Base-by-base conservation (phyloP, 2,113 vertebrate genomes). In the Otus sunia region DNA sequence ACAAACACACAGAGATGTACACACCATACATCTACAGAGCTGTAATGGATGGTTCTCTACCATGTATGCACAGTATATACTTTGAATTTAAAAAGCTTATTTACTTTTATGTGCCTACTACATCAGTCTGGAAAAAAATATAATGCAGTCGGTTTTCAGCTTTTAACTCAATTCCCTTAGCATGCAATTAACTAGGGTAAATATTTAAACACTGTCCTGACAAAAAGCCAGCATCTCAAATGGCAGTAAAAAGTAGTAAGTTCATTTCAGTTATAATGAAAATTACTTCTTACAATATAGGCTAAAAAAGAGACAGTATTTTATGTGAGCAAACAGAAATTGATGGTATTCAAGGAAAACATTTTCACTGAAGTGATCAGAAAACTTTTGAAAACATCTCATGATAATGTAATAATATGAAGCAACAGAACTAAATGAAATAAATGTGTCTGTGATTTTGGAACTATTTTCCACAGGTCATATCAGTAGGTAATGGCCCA, bases 141-240 rank as follows among this genome's bases (percentile, higher is more conserved):
- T 85, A 97, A 97, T 96, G 96, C 78, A 97, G 96, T 96, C 93
- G 96, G 85, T 96, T 97, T 97, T 91, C 49, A 94, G 50, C 29
- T 79, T 87, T 86, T 84, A 72, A 84, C 9, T 72, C 18, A 45
- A 45, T 59, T 88, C 37, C n/a, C 63, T 88, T 58, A 30, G 12
- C 27, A 50, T 34, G 25, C 19, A 83, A n/a, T 52, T 73, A 77
- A 86, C 3, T 63, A 64, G 22, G 37, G 34, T 47, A 96, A 92
- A 62, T 69, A 91, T 39, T 93, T 80, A 34, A 93, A 74, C 15
- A n/a, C 79, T 34, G 10, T 85, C 75, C 87, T 91, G n/a, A 78
- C 15, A 89, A n/a, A 81, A 89, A 92, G 60, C 5, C 29, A 80
- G 50, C n/a, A 56, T 39, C 37, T 75, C 39, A 78, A 84, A 60